phyloP scores from a whole-genome alignment of 2,888 invertebrate genomes.

The Pammene fasciana region DNA sequence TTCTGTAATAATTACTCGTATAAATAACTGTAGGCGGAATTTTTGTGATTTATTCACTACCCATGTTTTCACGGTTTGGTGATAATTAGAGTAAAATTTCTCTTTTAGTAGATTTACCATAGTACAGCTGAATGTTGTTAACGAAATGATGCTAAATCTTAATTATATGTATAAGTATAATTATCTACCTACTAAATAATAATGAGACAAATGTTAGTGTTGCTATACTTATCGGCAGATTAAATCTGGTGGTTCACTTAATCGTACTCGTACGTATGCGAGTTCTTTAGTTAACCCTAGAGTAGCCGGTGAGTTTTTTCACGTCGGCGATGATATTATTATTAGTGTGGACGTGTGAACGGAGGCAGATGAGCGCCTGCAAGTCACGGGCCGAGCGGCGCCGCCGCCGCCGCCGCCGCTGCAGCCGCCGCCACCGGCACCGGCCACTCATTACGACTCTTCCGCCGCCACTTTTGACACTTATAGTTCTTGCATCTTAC shows the following conservation, averaged over 20 bases:
- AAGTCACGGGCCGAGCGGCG: constrained; percentile 76
- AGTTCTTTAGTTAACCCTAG: background rate
- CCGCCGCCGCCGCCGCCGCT: constrained; percentile 60
- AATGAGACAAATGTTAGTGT: background rate
- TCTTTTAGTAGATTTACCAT: constrained; percentile 18
- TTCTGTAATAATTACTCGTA: background rate
- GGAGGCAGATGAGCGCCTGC: constrained; percentile 56
- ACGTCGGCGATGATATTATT: constrained; percentile 35
- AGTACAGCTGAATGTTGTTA: background rate
- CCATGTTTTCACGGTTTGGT: constrained; percentile 12
- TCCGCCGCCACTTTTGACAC: constrained; percentile 68
- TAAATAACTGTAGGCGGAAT: constrained; percentile 10
- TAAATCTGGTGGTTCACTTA: background rate
- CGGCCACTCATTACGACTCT: constrained; percentile 70
- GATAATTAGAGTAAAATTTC: constrained; percentile 19
- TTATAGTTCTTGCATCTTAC: constrained; percentile 37
- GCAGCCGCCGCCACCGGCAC: constrained; percentile 69
- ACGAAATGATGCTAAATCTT: background rate
- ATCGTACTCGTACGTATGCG: background rate
- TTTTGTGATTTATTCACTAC: constrained; percentile 17
- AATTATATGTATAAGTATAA: background rate
- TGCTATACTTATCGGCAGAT: background rate
- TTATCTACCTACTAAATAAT: constrained; percentile 4
- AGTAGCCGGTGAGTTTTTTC: constrained; percentile 13
- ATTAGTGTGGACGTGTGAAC: constrained; percentile 54